Evolutionary conservation across 2,113 vertebrate species (phyloP), one percentile per base, ranked within the genome.

Genomic region (Amblyopsis rosae): DNA sequence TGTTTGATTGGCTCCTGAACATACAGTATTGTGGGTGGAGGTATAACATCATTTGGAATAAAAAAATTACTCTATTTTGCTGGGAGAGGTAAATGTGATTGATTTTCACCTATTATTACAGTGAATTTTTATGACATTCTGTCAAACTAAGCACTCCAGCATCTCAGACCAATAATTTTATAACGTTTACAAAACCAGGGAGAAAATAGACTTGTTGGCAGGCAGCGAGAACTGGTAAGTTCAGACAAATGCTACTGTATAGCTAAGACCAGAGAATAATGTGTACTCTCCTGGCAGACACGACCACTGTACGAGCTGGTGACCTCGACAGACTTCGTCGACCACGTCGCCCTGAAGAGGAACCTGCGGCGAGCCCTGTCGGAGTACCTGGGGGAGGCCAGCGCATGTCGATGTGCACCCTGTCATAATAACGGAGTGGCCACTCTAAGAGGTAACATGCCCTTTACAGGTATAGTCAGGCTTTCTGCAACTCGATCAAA

Each of bases 391-490:
- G 78, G 16, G 6, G 96, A 98, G 89, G 87, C 54, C 33, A 94
- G 90, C 41, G 76, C 94, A 6, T 99, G 97, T 65, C 93, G 17
- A 48, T 99, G 97, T 45, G 83, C 92, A 13, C 95, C 94, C 0
- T 99, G 97, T 83, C 92, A 17, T 0, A 92, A 95, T 76, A 99
- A 98, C 0, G 97, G 96, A 49, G 71, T 92, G 9, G 89, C 94
- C 1, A 79, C 95, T 48, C 84, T 96, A 26, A 94, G 69, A 94
- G 96, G 97, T 98, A 86, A 70, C 35, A 12, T 12, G 48, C 13
- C 7, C 12, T 55, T 6, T 9, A 71, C 32, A 9, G 53, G 6
- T 54, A 26, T 26, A 26, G 26, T 26, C 26, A 26, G 19, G 19
- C 19, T 2, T 26, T 26, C 19, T 26, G 26, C 26, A 26, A 26